These are phyloP conservation scores for Cheilosia impressa DNA, from an alignment of 2,888 invertebrate genomes.

Conservation along the genomic window DNA sequence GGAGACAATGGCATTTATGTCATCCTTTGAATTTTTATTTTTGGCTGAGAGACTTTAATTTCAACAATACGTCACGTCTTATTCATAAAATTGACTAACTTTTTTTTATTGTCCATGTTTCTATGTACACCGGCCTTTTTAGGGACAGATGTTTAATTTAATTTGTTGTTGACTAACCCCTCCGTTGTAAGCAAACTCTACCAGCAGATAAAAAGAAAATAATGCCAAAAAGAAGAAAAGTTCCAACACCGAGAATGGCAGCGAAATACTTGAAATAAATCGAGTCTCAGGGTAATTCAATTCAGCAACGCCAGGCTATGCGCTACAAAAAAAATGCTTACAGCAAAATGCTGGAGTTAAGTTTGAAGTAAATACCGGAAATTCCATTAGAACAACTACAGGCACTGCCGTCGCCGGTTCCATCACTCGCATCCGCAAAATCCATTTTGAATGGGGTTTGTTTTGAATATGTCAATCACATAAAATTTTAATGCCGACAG, in stretches of 20 bases:
- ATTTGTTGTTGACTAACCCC: conserved; percentile 14
- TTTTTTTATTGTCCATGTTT: conserved; percentile 10
- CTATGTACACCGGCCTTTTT: conserved; percentile 4
- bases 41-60: conserved; percentile 36
- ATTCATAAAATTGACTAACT: conserved; percentile 61
- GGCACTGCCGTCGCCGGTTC: not conserved
- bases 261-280: conserved; percentile 51
- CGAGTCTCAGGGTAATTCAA: conserved; percentile 55
- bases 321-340: conserved; percentile 3
- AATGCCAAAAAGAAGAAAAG: conserved; percentile 5
- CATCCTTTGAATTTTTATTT: conserved; percentile 47
- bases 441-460: conserved; percentile 34
- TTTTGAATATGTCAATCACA: conserved; percentile 54
- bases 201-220: conserved; percentile 17
- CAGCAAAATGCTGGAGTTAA: conserved; percentile 2
- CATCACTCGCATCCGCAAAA: conserved; percentile 14
- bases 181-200: not conserved
- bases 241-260: conserved; percentile 25
- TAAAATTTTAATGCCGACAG: conserved; percentile 46
- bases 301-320: conserved; percentile 29
- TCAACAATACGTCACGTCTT: conserved; percentile 59
- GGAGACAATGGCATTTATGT: conserved; percentile 36
- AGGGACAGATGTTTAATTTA: conserved; percentile 41
- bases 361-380: conserved; percentile 30
- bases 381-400: conserved; percentile 24